Conservation (phyloP, 2,888 invertebrate species). For the Macrophya annulata region DNA sequence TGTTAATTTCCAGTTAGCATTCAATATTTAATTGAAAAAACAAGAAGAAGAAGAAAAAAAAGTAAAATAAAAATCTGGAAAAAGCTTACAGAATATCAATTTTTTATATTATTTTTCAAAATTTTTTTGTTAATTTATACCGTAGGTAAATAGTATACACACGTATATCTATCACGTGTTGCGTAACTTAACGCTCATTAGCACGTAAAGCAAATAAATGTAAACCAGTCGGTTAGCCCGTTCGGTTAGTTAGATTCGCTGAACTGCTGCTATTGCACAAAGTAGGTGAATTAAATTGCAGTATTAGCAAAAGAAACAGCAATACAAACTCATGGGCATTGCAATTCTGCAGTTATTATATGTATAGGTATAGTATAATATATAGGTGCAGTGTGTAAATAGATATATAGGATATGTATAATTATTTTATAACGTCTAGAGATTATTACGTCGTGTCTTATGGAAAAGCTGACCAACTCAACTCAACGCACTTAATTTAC, state of each 20-base stretch:
- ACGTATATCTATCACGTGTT: neutral
- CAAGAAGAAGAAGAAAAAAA: no score
- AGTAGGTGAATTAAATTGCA: constrained; percentile 42
- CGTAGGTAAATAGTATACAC: constrained; percentile 18
- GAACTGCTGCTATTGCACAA: neutral
- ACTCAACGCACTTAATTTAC: neutral
- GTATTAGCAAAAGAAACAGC: neutral
- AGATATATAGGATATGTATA: neutral
- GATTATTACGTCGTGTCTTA: neutral
- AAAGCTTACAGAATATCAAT: no score
- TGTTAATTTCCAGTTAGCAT: constrained; percentile 4
- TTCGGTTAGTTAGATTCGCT: neutral
- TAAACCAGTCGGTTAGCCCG: neutral
- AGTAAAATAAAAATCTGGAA: no score
- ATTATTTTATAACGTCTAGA: constrained; percentile 23
- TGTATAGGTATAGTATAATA: neutral
- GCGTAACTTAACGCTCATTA: constrained; percentile 27
- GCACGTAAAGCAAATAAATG: constrained; percentile 35
- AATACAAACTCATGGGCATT: neutral
- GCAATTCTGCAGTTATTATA: neutral
- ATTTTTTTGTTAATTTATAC: neutral
- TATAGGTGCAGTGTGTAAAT: no score
- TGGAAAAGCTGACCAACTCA: constrained; percentile 37
- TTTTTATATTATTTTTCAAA: no score
- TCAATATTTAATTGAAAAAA: neutral